Conservation (phyloP, 2,113 vertebrate species). For the Colinus virginianus region DNA sequence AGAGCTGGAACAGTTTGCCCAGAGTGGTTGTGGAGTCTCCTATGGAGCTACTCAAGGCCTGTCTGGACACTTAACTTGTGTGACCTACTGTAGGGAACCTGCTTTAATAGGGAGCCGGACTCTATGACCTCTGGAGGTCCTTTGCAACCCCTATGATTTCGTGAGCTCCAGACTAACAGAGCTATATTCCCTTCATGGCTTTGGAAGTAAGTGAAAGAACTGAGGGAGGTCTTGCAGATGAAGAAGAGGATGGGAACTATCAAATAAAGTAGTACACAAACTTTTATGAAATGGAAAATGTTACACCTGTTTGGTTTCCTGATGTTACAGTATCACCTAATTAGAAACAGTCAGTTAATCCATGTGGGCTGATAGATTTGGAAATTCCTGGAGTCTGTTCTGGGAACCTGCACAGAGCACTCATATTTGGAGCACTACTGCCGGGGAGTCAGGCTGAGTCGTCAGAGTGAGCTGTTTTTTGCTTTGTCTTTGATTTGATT, state of each 20-base stretch:
- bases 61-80: too few relatives aligned
- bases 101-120: too few relatives aligned
- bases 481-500: neutral
- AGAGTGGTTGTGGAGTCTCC: too few relatives aligned
- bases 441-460: neutral
- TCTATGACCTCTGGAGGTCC: too few relatives aligned
- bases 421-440: neutral
- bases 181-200: neutral
- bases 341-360: neutral
- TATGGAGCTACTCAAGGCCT: too few relatives aligned
- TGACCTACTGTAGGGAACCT: too few relatives aligned
- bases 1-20: too few relatives aligned
- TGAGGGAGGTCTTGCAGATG: neutral
- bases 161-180: too few relatives aligned
- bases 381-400: neutral
- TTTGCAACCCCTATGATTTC: too few relatives aligned
- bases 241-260: neutral
- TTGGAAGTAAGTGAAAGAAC: neutral
- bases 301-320: rapidly evolving
- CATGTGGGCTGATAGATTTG: neutral
- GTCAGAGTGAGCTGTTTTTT: neutral
- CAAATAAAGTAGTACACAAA: neutral
- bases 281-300: neutral
- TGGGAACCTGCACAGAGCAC: neutral
- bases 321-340: rapidly evolving